These are phyloP conservation scores for Cetoscarus ocellatus DNA, from an alignment of 2,797 vertebrate genomes.

Conservation along the genomic window DNA sequence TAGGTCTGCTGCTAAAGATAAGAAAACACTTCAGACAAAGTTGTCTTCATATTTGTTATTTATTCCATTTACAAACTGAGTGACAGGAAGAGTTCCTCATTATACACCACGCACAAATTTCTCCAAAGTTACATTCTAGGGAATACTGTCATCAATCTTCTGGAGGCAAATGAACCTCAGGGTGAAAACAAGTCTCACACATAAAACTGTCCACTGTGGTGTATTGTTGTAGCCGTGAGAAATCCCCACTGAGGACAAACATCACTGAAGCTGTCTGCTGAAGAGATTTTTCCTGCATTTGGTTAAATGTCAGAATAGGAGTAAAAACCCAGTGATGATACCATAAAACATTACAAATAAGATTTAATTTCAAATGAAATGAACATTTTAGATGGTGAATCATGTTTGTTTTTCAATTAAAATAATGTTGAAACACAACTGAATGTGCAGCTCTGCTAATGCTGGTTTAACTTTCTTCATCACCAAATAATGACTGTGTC, in stretches of 20 bases:
- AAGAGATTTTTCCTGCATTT: neutral
- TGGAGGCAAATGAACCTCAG: conserved; percentile 19
- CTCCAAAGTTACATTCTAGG: conserved; percentile 31
- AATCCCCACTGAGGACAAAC: conserved; percentile 1
- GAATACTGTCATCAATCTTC: conserved; percentile 56
- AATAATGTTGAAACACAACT: neutral
- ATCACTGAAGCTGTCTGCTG: neutral
- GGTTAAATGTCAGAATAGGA: conserved; percentile 1
- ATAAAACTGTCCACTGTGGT: neutral
- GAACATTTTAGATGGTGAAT: neutral
- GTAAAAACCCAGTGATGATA: conserved; percentile 2
- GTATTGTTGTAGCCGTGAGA: neutral
- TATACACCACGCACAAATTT: conserved; percentile 26
- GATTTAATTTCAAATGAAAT: neutral
- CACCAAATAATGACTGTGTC: neutral
- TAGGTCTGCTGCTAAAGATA: neutral
- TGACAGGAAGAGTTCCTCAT: conserved; percentile 32
- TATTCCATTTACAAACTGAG: conserved; percentile 41
- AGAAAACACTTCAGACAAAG: neutral
- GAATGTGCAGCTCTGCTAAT: neutral
- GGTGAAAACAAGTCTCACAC: neutral
- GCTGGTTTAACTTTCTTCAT: neutral
- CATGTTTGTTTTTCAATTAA: neutral
- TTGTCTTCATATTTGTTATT: conserved; percentile 38
- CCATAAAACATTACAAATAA: neutral